A percentile compares a stretch with the other conserved stretches of the same genome.
These are phyloP conservation scores for Prunella fulvescens DNA, from an alignment of 2,113 vertebrate species.

Conservation along the genomic window DNA sequence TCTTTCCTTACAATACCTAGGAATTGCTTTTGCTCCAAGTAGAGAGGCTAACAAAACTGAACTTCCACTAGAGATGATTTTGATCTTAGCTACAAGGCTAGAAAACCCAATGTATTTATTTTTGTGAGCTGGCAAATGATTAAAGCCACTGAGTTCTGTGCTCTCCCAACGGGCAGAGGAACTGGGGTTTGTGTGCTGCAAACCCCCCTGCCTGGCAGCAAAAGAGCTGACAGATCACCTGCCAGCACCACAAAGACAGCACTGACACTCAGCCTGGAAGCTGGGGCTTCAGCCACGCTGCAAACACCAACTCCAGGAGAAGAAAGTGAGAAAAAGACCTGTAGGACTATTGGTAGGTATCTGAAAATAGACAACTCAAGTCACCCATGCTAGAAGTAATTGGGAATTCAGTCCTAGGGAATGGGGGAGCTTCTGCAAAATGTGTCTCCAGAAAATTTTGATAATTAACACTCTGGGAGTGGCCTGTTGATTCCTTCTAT, in stretches of 20 bases:
- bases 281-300: not conserved
- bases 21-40: not conserved
- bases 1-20: not conserved
- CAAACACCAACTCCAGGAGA: not conserved
- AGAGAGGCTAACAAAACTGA: not conserved
- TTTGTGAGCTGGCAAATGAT: conserved; percentile 23
- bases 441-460: not conserved
- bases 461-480: not conserved
- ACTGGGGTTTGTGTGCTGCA: not conserved
- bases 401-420: not conserved
- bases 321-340: not conserved
- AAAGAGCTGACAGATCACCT: not conserved
- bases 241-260: not conserved
- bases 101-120: not conserved
- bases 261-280: not conserved
- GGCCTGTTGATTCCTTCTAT: not conserved
- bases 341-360: not conserved
- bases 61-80: not conserved
- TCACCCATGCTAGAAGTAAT: not conserved
- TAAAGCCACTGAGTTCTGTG: not conserved
- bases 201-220: not conserved
- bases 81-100: not conserved
- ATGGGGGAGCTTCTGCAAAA: not conserved
- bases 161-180: not conserved
- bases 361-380: not conserved